Evolutionary conservation across 1,140 invertebrate genomes (phyloP), one percentile per base, ranked within the genome.

Genomic region (Micrasema longulum): DNA sequence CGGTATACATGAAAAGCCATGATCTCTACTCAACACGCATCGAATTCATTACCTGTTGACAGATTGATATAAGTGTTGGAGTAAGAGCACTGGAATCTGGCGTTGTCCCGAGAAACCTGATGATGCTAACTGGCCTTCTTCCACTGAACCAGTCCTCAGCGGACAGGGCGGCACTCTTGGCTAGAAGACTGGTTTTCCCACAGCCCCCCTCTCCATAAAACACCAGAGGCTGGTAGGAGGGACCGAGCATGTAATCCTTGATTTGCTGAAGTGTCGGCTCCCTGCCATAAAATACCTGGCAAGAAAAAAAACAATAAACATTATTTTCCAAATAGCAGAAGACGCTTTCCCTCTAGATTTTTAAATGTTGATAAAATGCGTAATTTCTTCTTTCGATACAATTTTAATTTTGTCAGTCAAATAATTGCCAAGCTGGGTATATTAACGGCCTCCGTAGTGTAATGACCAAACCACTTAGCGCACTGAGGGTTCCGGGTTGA

Each of bases 151-250:
- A 96, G 31, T 86, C 86, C 18, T 84, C 87, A 10, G 91, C 89
- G 0, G 87, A 89, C 81, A 95, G 88, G 57, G 94, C 93, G 2
- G 96, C 95, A 69, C 93, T 93, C 86, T 98, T 98, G 2, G 97
- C 95, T 62, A 99, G 83, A 0, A 99, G 85, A 2, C 97, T 98
- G 2, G 97, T 99, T 85, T 99, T 99, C 1, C 97, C 97, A 80
- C 97, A 99, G 26, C 97, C 97, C 77, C 95, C 95, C 84, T 96
- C 95, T 1, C 97, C 97, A 80, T 96, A 96, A 68, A 99, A 86
- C n/a, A 98, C 93, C 64, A 99, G 85, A 11, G 96, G 96, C 80
- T 95, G 94, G 77, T 95, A 92, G 26, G 90, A 91, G 68, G 89
- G 84, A n/a, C 91, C 93, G 65, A 91, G 84, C 89, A 99, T 95